Percentiles rank a stretch among this genome's conserved stretches.
These are phyloP conservation scores for Tretioscincus oriximinensis DNA, from an alignment of 2,113 vertebrate species.

Conservation along the genomic window DNA sequence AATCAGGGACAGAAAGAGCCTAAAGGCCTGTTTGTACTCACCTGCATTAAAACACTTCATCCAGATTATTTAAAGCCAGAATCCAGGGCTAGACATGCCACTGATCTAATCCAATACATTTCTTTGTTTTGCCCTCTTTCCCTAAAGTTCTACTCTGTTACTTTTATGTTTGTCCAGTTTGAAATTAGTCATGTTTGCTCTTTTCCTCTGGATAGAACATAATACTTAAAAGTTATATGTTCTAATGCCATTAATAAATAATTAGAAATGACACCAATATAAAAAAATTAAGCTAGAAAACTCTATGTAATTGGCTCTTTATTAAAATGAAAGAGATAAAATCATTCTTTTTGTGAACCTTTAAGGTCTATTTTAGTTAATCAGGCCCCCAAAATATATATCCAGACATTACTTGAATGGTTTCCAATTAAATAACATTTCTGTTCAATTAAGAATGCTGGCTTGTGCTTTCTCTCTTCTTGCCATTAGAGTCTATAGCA, in stretches of 20 bases:
- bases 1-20: too few relatives aligned
- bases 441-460: conserved; percentile 24
- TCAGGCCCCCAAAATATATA: conserved; percentile 26
- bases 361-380: conserved; percentile 19
- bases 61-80: too few relatives aligned
- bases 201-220: too few relatives aligned
- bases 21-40: too few relatives aligned
- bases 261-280: conserved; percentile 3
- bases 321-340: background rate
- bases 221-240: background rate
- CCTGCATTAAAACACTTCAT: too few relatives aligned
- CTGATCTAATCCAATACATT: too few relatives aligned
- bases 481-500: background rate
- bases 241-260: background rate
- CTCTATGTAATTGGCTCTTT: conserved; percentile 1
- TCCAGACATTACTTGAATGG: conserved; percentile 28
- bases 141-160: background rate
- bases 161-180: background rate
- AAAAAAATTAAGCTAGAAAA: conserved; percentile 23
- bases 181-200: background rate
- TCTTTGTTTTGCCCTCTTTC: background rate
- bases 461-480: conserved; percentile 12
- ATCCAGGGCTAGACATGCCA: too few relatives aligned
- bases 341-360: conserved; percentile 9
- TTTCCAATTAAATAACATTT: conserved; percentile 25